Evolutionary conservation across 1,140 invertebrate species (phyloP).

Genomic region (Stratiolaelaps scimitus): DNA sequence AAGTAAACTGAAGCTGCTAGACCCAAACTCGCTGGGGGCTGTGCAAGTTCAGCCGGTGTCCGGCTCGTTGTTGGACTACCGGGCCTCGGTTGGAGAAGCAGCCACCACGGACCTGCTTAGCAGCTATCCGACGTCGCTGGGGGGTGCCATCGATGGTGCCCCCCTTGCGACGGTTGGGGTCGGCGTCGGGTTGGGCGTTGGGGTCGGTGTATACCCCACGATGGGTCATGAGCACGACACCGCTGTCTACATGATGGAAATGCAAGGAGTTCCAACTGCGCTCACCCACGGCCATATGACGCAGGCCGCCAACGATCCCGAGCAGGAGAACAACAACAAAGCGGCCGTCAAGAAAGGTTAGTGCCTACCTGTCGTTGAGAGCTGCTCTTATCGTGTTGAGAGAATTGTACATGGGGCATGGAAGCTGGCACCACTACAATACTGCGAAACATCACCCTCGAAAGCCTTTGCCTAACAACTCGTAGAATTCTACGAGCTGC

Average conservation of each 20-base stretch:
- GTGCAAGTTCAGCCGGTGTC: constrained; percentile 4
- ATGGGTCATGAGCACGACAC: constrained; percentile 14
- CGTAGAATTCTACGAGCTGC: too few relatives aligned
- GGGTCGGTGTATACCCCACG: constrained; percentile 10
- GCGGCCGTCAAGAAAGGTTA: constrained; percentile 22
- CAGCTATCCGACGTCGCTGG: constrained; percentile 5
- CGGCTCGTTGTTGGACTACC: constrained; percentile 13
- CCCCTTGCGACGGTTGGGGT: constrained; percentile 13
- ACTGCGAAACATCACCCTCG: too few relatives aligned
- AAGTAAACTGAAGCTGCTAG: constrained; percentile 2
- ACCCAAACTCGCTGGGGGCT: constrained; percentile 7
- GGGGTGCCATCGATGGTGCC: neutral
- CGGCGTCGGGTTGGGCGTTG: neutral
- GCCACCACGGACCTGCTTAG: constrained; percentile 24
- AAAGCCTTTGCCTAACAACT: too few relatives aligned
- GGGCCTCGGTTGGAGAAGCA: constrained; percentile 3
- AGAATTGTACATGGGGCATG: too few relatives aligned
- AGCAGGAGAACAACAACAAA: constrained; percentile 27
- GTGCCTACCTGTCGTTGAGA: neutral
- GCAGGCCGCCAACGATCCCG: constrained; percentile 12
- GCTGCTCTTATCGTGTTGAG: too few relatives aligned
- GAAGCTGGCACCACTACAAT: too few relatives aligned
- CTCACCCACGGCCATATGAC: neutral
- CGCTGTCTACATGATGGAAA: constrained; percentile 24
- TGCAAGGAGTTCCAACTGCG: constrained; percentile 3